Conservation (phyloP, 2,113 vertebrate species). For the Sinocyclocheilus maitianheensis region DNA sequence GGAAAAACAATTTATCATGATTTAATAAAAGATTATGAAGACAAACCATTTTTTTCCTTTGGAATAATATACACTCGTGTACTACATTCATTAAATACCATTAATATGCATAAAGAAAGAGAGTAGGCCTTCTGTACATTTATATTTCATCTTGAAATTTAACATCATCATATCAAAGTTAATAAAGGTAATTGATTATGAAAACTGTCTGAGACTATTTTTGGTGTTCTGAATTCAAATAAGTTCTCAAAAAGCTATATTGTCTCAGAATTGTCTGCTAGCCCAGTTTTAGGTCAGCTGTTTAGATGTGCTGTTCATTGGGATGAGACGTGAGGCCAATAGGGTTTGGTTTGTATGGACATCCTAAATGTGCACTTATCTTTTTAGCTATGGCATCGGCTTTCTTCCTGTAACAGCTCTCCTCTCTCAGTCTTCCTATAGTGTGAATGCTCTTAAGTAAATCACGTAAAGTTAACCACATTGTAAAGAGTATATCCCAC, state of each 20-base stretch:
- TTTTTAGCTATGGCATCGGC: slow-evolving; percentile 36
- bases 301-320: slow-evolving; percentile 21
- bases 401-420: slow-evolving; percentile 7
- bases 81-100: not conserved
- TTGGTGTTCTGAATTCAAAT: no score
- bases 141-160: no score
- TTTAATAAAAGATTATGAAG: not conserved
- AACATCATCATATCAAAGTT: no score
- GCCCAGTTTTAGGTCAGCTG: not conserved
- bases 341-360: slow-evolving; percentile 15
- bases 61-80: no score
- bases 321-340: slow-evolving; percentile 20
- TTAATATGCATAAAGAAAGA: not conserved
- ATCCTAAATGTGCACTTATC: slow-evolving; percentile 48
- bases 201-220: not conserved
- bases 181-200: no score
- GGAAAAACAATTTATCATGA: not conserved
- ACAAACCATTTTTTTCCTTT: not conserved
- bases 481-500: not conserved
- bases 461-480: not conserved
- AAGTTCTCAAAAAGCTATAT: not conserved
- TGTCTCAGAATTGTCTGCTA: not conserved
- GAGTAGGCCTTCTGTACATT: no score
- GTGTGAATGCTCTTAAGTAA: not conserved
- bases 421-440: slow-evolving; percentile 1